Evolutionary conservation across 2,888 invertebrate genomes (phyloP).

Genomic region (Dermolepida albohirtum): DNA sequence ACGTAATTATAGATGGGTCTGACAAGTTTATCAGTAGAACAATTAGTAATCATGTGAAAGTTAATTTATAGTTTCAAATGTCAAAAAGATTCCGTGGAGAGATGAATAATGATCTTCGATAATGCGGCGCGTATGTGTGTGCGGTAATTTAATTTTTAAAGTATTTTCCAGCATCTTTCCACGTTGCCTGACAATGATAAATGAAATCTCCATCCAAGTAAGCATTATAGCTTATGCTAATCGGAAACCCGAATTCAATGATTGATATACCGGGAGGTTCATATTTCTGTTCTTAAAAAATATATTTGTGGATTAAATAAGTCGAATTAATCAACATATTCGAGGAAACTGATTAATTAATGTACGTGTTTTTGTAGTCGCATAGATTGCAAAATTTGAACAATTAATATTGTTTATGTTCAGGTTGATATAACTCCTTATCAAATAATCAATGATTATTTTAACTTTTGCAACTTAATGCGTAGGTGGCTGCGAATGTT

Average conservation of each 20-base stretch:
- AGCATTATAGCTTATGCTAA: constrained; percentile 6
- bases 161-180: constrained; percentile 16
- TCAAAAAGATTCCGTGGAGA: constrained; percentile 4
- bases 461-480: no score
- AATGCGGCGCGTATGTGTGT: constrained; percentile 17
- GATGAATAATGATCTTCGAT: constrained; percentile 21
- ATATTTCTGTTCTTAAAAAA: not conserved
- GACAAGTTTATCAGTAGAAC: constrained; percentile 12
- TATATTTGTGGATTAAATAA: no score
- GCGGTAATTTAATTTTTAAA: constrained; percentile 33
- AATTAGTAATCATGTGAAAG: constrained; percentile 19
- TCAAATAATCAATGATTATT: no score
- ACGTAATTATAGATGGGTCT: not conserved
- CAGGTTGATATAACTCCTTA: no score
- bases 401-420: no score
- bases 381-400: no score
- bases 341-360: not conserved
- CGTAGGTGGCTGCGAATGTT: no score
- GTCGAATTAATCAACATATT: not conserved
- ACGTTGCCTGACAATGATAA: constrained; percentile 18
- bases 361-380: not conserved
- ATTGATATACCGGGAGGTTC: constrained; percentile 19
- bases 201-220: not conserved
- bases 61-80: constrained; percentile 15
- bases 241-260: constrained; percentile 26